phyloP scores from a whole-genome alignment of 2,113 vertebrate genomes.

The Clarias macrocephalus region DNA sequence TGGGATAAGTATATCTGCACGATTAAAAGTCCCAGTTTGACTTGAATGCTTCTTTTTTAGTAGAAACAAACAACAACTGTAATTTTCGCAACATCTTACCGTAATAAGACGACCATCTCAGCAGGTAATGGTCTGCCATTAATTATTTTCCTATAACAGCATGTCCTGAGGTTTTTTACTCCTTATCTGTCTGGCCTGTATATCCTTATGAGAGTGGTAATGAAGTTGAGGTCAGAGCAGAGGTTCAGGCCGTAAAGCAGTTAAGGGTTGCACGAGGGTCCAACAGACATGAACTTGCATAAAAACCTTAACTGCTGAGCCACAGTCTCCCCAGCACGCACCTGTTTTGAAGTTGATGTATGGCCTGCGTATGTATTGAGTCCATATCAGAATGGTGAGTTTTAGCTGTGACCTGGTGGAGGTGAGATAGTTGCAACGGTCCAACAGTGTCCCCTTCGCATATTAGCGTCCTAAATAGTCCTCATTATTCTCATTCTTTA shows the following conservation, averaged over 20 bases:
- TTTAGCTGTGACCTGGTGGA: not conserved
- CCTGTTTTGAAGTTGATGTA: not conserved
- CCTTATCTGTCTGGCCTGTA: not conserved
- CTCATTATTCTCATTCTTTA: not conserved
- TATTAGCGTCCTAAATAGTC: not conserved
- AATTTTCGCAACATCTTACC: too few species aligned
- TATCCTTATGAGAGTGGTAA: not conserved
- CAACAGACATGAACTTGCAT: not conserved
- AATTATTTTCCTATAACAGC: not conserved
- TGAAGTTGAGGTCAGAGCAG: not conserved
- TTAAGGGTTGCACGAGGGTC: not conserved
- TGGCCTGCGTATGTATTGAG: not conserved
- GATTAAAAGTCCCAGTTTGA: too few species aligned
- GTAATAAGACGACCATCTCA: not conserved
- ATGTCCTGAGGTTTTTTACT: not conserved
- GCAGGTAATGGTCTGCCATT: not conserved
- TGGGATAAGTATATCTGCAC: too few species aligned
- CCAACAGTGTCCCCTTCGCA: too few species aligned
- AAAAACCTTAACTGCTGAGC: not conserved
- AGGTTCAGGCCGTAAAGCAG: not conserved
- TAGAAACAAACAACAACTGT: not conserved
- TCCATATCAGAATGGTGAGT: not conserved
- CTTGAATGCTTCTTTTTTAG: too few species aligned
- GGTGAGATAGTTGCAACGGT: too few species aligned
- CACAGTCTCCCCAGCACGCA: not conserved